These are phyloP conservation scores for Gastrophysa polygoni DNA, from an alignment of 2,888 invertebrate species.

Conservation along the genomic window DNA sequence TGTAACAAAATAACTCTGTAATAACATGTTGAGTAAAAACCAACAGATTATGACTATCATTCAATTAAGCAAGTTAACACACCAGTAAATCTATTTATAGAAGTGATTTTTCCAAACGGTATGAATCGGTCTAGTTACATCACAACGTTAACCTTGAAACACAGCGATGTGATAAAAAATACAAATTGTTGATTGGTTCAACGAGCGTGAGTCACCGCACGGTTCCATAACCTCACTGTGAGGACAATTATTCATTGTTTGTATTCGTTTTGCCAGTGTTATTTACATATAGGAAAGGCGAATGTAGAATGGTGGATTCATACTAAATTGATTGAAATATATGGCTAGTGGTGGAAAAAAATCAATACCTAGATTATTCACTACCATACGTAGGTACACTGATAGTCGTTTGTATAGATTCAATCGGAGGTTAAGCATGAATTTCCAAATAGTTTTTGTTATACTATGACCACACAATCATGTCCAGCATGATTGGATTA, in stretches of 20 bases:
- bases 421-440: too few species aligned
- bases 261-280: constrained; percentile 11
- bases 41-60: constrained; percentile 25
- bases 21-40: constrained; percentile 2
- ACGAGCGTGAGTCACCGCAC: constrained; percentile 22
- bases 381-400: too few species aligned
- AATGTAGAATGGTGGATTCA: too few species aligned
- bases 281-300: too few species aligned
- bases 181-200: constrained; percentile 26
- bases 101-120: constrained; percentile 30
- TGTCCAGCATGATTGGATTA: too few species aligned
- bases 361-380: too few species aligned
- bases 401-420: too few species aligned
- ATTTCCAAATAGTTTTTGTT: too few species aligned
- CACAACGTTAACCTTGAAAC: constrained; percentile 30
- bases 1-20: not conserved
- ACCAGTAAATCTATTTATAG: constrained; percentile 32
- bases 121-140: constrained; percentile 29
- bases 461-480: too few species aligned
- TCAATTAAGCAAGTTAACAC: constrained; percentile 27
- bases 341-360: too few species aligned
- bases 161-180: constrained; percentile 27
- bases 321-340: too few species aligned
- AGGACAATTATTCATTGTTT: not conserved
- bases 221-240: constrained; percentile 29